Evolutionary conservation across 2,113 vertebrate species (phyloP).

Genomic region (Urocynchramus pylzowi): DNA sequence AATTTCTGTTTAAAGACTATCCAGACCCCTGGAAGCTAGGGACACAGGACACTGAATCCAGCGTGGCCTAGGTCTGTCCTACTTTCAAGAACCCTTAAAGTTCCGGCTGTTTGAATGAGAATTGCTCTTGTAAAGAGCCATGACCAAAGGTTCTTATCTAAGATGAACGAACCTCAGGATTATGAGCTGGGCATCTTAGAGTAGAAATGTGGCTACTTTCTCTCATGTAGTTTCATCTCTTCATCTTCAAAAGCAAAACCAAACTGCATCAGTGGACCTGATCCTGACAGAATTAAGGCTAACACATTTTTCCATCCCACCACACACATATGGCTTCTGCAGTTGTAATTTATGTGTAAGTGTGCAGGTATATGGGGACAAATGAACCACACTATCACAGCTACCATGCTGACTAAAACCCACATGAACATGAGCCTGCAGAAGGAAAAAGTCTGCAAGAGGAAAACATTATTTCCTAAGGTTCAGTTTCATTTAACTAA

Average conservation of each 20-base stretch:
- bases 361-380: not conserved
- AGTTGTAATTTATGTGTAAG: not conserved
- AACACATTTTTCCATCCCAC: not conserved
- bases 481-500: constrained; percentile 41
- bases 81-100: not conserved
- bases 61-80: not conserved
- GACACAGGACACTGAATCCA: not conserved
- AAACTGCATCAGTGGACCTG: not conserved
- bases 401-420: not conserved
- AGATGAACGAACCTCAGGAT: not conserved
- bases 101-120: not conserved
- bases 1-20: not conserved
- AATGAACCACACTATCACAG: not conserved
- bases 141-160: not conserved
- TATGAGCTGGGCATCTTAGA: not conserved
- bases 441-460: not conserved
- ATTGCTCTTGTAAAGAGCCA: not conserved
- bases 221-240: not conserved
- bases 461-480: constrained; percentile 46
- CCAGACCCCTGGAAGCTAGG: not conserved
- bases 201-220: not conserved
- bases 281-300: not conserved
- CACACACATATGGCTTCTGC: not conserved
- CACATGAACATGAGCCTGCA: not conserved
- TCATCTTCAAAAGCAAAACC: not conserved